Evolutionary conservation across 2,113 vertebrate genomes (phyloP).

Genomic region (Chamaetylas fuelleborni): DNA sequence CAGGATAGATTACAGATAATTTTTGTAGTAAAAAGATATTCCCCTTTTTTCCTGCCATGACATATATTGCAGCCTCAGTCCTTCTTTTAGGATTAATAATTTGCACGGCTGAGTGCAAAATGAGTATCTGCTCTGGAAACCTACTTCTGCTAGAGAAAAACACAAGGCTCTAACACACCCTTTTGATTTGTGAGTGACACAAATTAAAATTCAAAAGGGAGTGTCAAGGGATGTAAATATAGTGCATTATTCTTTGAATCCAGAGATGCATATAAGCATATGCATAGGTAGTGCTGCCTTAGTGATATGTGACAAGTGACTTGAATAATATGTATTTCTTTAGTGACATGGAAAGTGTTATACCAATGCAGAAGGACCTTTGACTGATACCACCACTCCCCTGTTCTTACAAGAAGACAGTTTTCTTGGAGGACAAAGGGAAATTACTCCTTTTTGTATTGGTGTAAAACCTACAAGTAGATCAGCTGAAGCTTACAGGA

Average conservation of each 20-base stretch:
- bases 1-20: neutral
- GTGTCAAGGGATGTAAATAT: neutral
- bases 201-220: neutral
- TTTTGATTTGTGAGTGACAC: neutral
- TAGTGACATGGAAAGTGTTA: neutral
- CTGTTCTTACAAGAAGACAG: neutral
- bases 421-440: neutral
- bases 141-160: neutral
- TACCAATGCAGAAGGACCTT: neutral
- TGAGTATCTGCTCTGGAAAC: neutral
- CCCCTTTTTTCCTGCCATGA: neutral
- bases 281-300: neutral
- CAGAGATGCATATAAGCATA: neutral
- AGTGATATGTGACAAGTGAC: neutral
- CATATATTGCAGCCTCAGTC: neutral
- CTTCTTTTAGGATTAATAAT: constrained; percentile 8
- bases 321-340: neutral
- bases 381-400: neutral
- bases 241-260: neutral
- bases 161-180: neutral
- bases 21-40: neutral
- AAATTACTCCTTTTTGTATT: neutral
- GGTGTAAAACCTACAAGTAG: neutral
- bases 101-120: neutral
- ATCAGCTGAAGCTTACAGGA: neutral